A percentile compares a stretch with the other conserved stretches of the same genome.
Conservation (phyloP, 2,888 invertebrate genomes). For the Trypoxylon attenuatum region DNA sequence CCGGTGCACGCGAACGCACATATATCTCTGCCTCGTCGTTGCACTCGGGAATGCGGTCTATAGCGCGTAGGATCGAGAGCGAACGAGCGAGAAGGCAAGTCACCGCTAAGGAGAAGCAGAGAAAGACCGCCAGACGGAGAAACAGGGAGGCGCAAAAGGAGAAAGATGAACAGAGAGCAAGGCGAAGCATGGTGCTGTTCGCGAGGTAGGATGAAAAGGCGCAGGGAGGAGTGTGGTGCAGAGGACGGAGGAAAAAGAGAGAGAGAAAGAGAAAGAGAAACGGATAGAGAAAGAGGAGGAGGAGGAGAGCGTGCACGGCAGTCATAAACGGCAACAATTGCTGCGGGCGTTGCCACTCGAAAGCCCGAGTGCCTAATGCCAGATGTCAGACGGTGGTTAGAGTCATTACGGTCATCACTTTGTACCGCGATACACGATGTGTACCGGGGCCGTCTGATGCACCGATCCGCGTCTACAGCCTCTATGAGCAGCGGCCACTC, state of each 20-base stretch:
- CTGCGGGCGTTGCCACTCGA: slow-evolving; percentile 69
- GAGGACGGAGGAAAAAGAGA: slow-evolving; percentile 3
- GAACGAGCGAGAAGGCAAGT: slow-evolving; percentile 38
- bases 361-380: slow-evolving; percentile 66
- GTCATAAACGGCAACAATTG: slow-evolving; percentile 70
- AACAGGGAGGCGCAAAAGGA: slow-evolving; percentile 16
- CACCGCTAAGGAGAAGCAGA: not conserved
- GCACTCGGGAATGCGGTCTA: slow-evolving; percentile 62
- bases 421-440: slow-evolving; percentile 57
- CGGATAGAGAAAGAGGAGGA: slow-evolving; percentile 21
- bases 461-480: slow-evolving; percentile 10
- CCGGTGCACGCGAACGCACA: slow-evolving; percentile 59
- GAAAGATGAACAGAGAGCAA: slow-evolving; percentile 31
- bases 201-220: slow-evolving; percentile 7
- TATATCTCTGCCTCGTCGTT: slow-evolving; percentile 60
- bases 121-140: slow-evolving; percentile 2
- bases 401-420: slow-evolving; percentile 69
- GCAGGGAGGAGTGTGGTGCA: slow-evolving; percentile 9
- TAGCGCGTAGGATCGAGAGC: slow-evolving; percentile 62
- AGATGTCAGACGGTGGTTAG: slow-evolving; percentile 70
- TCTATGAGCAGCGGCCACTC: slow-evolving; percentile 8
- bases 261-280: slow-evolving; percentile 16
- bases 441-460: slow-evolving; percentile 29
- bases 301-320: slow-evolving; percentile 51
- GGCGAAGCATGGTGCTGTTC: slow-evolving; percentile 28